These are phyloP conservation scores for Notodonta ziczac DNA, from an alignment of 2,888 invertebrate genomes.

Conservation along the genomic window DNA sequence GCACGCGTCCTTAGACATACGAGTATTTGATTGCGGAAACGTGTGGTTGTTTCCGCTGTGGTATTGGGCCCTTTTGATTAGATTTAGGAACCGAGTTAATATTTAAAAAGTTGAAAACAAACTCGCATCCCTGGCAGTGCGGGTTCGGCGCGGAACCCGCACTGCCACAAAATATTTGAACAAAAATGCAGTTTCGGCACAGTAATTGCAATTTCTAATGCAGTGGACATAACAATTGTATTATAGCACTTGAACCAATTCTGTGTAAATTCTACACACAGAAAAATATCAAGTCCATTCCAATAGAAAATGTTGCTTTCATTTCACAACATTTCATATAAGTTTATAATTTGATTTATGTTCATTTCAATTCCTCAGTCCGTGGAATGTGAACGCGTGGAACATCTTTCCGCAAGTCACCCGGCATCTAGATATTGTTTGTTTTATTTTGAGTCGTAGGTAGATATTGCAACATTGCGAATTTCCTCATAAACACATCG, in stretches of 20 bases:
- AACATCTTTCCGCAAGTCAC: constrained; percentile 11
- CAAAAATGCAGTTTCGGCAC: too few relatives aligned
- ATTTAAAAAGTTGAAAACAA: too few relatives aligned
- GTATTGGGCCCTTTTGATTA: not conserved
- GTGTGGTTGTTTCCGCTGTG: not conserved
- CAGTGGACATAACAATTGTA: too few relatives aligned
- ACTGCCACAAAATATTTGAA: too few relatives aligned
- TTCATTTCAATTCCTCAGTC: constrained; percentile 5
- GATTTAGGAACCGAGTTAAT: not conserved
- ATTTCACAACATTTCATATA: constrained; percentile 2
- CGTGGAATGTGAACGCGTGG: constrained; percentile 9
- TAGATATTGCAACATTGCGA: constrained; percentile 11
- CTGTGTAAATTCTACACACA: too few relatives aligned
- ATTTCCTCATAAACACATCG: constrained; percentile 9
- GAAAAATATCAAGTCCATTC: not conserved
- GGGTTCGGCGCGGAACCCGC: too few relatives aligned
- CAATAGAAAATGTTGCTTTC: constrained; percentile 10
- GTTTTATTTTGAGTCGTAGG: constrained; percentile 3
- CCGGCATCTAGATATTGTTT: constrained; percentile 6
- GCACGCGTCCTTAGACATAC: constrained; percentile 8
- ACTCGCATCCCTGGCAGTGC: too few relatives aligned
- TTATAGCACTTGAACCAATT: too few relatives aligned
- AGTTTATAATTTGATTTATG: not conserved
- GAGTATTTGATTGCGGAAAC: not conserved
- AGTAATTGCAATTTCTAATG: too few relatives aligned